Base-by-base conservation (phyloP, 2,113 vertebrate species). In the Gymnocephalus cernua region DNA sequence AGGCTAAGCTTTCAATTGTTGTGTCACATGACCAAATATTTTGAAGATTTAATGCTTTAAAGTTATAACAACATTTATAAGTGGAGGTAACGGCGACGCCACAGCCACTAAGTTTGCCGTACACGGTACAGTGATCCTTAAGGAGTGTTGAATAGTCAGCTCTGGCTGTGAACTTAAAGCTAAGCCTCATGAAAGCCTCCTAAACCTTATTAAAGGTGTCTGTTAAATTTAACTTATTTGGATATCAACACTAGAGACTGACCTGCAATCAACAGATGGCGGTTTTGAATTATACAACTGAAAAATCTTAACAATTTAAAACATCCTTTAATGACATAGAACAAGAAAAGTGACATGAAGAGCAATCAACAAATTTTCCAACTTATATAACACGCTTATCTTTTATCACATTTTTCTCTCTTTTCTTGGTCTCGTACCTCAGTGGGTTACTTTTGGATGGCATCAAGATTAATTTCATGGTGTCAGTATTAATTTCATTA, bases 401-500 rank as follows among this genome's bases (percentile, higher is more conserved):
- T 64, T 21, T 74, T 32, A 62, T 54, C 11, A 14, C 29, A 23
- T 44, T 68, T 69, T 50, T 81, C 2, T 61, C 4, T 15, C 29
- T 48, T 70, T 35, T 50, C 59, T 54, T 80, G 19, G 72, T 71
- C 57, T 68, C 25, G 2, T 32, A 71, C 66, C 51, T 70, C 13
- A 77, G 57, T 23, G 59, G 54, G 57, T 29, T 29, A 66, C 32
- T 45, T 86, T 54, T 69, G 25, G 67, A 84, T 73, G 61, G 47
- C 45, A 51, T 61, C 68, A 21, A 73, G 50, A 83, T 75, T 86
- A 74, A 85, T 85, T 83, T 61, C 69, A 67, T 29, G 12, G 25
- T 68, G 69, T 83, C 77, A 78, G 27, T 35, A 78, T 78, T 65
- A 4, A 75, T 83, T 86, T 80, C 54, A 78, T 13, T 63, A 18